These are phyloP conservation scores for Adrianichthys oophorus DNA, from an alignment of 2,797 vertebrate species.

Conservation along the genomic window DNA sequence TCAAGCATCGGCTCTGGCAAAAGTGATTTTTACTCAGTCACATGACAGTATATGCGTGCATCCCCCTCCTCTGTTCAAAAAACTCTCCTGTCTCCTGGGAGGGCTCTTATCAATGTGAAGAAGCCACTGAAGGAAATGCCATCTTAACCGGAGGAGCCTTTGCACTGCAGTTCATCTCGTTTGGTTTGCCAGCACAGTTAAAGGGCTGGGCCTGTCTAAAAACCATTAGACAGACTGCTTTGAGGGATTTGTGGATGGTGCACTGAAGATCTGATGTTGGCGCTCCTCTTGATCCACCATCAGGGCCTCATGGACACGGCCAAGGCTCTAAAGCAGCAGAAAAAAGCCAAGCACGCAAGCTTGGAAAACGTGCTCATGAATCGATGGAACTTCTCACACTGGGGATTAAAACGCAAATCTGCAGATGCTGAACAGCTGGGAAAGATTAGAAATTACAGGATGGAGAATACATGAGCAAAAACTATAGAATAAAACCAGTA, in stretches of 20 bases:
- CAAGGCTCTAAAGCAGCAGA: conserved; percentile 42
- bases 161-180: conserved; percentile 65
- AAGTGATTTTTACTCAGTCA: conserved; percentile 58
- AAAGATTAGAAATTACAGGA: conserved; percentile 61
- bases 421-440: conserved; percentile 80
- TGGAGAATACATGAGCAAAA: conserved; percentile 64
- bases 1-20: conserved; percentile 58
- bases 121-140: conserved; percentile 83
- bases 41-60: conserved; percentile 39
- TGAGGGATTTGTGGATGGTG: conserved; percentile 47
- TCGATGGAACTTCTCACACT: conserved; percentile 54
- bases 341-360: conserved; percentile 62
- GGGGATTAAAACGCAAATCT: conserved; percentile 69
- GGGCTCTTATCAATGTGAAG: conserved; percentile 70
- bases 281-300: conserved; percentile 39
- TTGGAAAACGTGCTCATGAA: conserved; percentile 66
- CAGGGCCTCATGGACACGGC: conserved; percentile 45
- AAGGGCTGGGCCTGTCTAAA: conserved; percentile 24
- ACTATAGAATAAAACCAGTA: conserved; percentile 31
- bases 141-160: conserved; percentile 71
- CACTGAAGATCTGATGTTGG: conserved; percentile 40
- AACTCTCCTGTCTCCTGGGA: conserved; percentile 51
- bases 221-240: conserved; percentile 53
- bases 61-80: conserved; percentile 15
- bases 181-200: conserved; percentile 18